These are phyloP conservation scores for Euwallacea similis DNA, from an alignment of 1,140 invertebrate species.

Conservation along the genomic window DNA sequence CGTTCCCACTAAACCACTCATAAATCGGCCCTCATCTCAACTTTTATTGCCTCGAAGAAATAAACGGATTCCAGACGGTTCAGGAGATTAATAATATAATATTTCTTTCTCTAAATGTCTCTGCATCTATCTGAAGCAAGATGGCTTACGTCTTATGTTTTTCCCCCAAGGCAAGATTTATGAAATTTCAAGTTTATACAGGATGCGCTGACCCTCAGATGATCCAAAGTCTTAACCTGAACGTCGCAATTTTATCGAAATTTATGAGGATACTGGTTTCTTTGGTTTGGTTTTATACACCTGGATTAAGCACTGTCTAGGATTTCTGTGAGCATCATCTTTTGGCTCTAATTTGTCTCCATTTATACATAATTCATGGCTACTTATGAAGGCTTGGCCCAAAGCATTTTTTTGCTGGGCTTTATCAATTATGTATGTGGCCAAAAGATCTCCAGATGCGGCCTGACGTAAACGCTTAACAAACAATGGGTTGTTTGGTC, in stretches of 20 bases:
- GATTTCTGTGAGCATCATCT: not conserved
- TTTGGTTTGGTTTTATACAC: too few relatives aligned
- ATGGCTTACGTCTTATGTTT: conserved; percentile 37
- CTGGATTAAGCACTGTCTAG: not conserved
- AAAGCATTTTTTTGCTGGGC: conserved; percentile 8
- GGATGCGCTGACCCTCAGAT: conserved; percentile 26
- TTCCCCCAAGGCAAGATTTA: conserved; percentile 26
- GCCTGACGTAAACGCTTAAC: conserved; percentile 20
- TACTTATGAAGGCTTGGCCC: not conserved
- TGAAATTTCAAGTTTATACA: conserved; percentile 34
- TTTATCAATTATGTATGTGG: conserved; percentile 27
- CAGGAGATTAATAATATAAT: conserved; percentile 39
- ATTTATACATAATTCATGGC: conserved; percentile 13
- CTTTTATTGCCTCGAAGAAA: conserved; percentile 31
- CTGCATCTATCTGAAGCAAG: conserved; percentile 37
- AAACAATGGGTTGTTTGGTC: conserved; percentile 22
- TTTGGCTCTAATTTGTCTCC: conserved; percentile 5
- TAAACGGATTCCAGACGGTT: conserved; percentile 34
- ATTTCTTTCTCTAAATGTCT: conserved; percentile 39
- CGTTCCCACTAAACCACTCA: conserved; percentile 26
- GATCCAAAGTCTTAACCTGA: too few relatives aligned
- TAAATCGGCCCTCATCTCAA: conserved; percentile 27
- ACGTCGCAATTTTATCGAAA: too few relatives aligned
- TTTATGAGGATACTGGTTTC: too few relatives aligned
- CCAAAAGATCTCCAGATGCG: conserved; percentile 17